Conservation (phyloP, 2,797 vertebrate genomes). For the Mycteria americana region DNA sequence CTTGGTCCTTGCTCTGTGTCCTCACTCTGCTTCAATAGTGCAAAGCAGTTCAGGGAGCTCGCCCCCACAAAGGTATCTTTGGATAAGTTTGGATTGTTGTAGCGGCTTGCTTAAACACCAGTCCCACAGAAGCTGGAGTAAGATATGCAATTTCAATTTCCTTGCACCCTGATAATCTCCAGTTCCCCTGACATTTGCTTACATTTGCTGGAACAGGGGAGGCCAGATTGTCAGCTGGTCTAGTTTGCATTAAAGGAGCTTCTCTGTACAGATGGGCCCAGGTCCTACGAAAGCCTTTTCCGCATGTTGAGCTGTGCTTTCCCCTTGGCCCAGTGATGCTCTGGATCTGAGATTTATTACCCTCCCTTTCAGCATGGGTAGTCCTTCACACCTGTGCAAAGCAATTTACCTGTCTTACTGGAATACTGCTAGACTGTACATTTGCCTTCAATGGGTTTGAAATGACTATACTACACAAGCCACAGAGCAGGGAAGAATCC, state of each 20-base stretch:
- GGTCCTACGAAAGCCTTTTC: neutral
- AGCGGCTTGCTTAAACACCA: neutral
- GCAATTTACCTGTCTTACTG: neutral
- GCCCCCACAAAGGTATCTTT: neutral
- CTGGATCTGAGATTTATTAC: neutral
- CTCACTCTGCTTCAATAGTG: neutral
- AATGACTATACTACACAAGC: neutral
- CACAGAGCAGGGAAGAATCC: neutral
- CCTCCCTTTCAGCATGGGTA: neutral
- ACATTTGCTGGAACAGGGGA: neutral
- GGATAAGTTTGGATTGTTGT: neutral
- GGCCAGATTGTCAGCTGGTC: neutral
- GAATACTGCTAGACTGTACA: neutral
- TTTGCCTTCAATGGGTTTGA: neutral
- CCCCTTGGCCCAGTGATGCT: neutral
- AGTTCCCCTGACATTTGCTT: neutral
- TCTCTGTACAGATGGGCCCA: neutral
- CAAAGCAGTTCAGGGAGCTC: neutral
- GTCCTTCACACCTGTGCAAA: neutral
- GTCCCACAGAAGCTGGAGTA: neutral
- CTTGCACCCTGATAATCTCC: neutral
- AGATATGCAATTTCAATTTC: neutral
- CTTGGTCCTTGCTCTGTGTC: neutral
- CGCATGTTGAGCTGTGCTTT: neutral
- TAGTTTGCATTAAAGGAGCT: neutral